phyloP scores from a whole-genome alignment of 1,140 invertebrate species.

The Carcinoscorpius rotundicauda region DNA sequence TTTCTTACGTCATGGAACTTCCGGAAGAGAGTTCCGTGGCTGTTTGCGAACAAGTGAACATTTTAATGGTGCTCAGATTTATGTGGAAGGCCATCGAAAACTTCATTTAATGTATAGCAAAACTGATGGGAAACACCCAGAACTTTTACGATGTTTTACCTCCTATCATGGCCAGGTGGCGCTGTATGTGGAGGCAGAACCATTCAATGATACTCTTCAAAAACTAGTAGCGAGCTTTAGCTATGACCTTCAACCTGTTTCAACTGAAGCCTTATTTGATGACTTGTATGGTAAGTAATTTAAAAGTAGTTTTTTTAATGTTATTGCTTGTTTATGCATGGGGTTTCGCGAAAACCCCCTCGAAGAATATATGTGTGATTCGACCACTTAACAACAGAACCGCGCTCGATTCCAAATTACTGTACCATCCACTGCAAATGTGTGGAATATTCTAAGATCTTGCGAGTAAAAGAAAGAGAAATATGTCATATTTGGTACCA shows the following conservation, averaged over 20 bases:
- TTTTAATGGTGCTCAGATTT: constrained; percentile 45
- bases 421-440: too few species aligned
- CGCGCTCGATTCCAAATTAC: too few species aligned
- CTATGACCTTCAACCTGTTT: constrained; percentile 50
- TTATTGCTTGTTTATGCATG: too few species aligned
- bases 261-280: constrained; percentile 37
- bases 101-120: constrained; percentile 49
- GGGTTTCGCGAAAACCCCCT: too few species aligned
- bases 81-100: constrained; percentile 50
- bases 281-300: constrained; percentile 39
- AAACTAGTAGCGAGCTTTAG: constrained; percentile 45
- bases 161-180: constrained; percentile 52
- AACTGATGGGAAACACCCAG: constrained; percentile 42
- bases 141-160: constrained; percentile 43
- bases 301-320: too few species aligned
- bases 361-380: too few species aligned
- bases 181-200: constrained; percentile 55
- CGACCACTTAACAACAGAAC: too few species aligned
- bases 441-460: too few species aligned
- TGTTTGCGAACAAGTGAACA: constrained; percentile 44
- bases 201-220: constrained; percentile 31
- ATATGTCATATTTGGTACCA: too few species aligned
- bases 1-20: constrained; percentile 41
- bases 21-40: constrained; percentile 47
- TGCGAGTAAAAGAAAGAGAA: too few species aligned